Conservation (phyloP, 2,113 vertebrate genomes). For the Podilymbus podiceps region DNA sequence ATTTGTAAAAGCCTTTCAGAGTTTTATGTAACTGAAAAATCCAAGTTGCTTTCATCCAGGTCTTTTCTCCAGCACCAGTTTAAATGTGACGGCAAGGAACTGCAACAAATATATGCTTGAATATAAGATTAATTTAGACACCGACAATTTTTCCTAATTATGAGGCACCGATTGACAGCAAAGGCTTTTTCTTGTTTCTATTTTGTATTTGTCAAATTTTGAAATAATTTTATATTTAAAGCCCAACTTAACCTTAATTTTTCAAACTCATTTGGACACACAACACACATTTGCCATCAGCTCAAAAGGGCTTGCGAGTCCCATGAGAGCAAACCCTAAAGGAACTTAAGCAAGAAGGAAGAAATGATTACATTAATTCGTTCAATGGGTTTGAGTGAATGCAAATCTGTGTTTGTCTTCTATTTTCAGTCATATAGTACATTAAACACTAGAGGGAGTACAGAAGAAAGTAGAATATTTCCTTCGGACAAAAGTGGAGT, state of each 20-base stretch:
- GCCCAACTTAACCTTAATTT: not conserved
- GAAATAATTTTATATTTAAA: not conserved
- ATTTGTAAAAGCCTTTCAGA: slow-evolving; percentile 53
- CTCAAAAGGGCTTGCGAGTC: accelerated
- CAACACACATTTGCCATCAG: not conserved
- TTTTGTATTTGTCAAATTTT: not conserved
- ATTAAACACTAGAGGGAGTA: slow-evolving; percentile 56
- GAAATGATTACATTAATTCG: not conserved
- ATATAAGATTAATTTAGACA: not conserved
- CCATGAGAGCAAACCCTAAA: not conserved
- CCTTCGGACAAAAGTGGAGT: not conserved
- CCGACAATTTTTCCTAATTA: not conserved
- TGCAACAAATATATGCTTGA: slow-evolving; percentile 1
- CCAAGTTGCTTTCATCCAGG: slow-evolving; percentile 38
- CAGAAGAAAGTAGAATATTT: not conserved
- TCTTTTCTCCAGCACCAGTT: slow-evolving; percentile 13
- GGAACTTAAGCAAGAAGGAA: not conserved
- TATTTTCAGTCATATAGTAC: not conserved
- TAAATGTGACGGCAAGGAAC: not conserved
- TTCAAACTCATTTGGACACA: not conserved
- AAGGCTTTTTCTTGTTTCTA: not conserved
- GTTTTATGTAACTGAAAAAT: slow-evolving; percentile 66
- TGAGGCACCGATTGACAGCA: accelerated
- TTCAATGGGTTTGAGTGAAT: not conserved
- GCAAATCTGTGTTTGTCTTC: not conserved